phyloP scores from a whole-genome alignment of 64 coral and sea anemone species.

The Cladopsammia gracilis region DNA sequence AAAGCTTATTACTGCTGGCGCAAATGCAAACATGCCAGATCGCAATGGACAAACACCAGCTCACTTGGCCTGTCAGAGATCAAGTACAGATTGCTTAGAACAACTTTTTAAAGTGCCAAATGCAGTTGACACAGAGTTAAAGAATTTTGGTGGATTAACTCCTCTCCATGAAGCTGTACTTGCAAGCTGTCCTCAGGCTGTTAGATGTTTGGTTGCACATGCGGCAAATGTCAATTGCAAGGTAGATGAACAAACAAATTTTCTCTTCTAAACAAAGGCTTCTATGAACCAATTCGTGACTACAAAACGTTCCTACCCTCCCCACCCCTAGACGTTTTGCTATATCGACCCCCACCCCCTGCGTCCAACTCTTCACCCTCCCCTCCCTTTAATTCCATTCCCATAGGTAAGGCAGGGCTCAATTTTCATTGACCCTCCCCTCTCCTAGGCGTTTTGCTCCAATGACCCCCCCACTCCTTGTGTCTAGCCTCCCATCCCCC shows the following conservation, averaged over 20 bases:
- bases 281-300: no score
- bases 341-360: no score
- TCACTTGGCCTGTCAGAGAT: constrained; percentile 83
- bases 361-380: no score
- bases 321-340: no score
- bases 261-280: neutral
- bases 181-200: constrained; percentile 42
- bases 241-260: constrained; percentile 32
- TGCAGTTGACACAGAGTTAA: constrained; percentile 50
- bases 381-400: no score
- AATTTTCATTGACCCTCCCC: no score
- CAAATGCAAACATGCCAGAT: constrained; percentile 85
- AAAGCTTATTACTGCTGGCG: constrained; percentile 74
- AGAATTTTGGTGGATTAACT: constrained; percentile 88
- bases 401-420: no score
- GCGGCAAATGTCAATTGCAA: constrained; percentile 92
- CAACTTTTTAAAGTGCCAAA: constrained; percentile 52
- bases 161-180: constrained; percentile 89
- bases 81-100: constrained; percentile 63
- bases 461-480: no score
- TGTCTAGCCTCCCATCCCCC: no score
- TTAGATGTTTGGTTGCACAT: constrained; percentile 73
- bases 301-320: no score
- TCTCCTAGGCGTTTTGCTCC: no score
- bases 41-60: constrained; percentile 92